Percentiles rank a stretch among this genome's conserved stretches.
Conservation (phyloP, 2,888 invertebrate species). For the Odontocerum albicorne region DNA sequence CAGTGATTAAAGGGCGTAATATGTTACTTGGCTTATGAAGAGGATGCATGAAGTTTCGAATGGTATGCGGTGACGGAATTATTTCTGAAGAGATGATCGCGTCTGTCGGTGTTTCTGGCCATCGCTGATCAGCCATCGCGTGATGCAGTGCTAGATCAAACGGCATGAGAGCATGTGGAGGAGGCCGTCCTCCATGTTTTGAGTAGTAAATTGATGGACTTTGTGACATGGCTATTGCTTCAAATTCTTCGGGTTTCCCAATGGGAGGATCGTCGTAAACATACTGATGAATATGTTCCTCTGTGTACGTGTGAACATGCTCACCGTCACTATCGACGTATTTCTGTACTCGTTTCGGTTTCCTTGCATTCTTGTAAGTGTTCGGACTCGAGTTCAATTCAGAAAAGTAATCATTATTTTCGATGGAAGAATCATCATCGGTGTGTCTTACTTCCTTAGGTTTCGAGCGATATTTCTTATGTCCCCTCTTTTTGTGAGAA, state of each 20-base stretch:
- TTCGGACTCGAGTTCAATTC: constrained; percentile 47
- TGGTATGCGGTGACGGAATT: too few relatives aligned
- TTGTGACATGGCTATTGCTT: constrained; percentile 37
- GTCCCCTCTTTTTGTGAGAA: constrained; percentile 45
- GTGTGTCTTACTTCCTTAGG: not conserved
- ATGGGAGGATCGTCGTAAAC: constrained; percentile 45
- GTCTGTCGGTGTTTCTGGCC: too few relatives aligned
- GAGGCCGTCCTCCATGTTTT: not conserved
- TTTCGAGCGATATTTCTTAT: constrained; percentile 17
- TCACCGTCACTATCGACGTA: constrained; percentile 57
- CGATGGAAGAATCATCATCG: not conserved
- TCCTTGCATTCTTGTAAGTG: constrained; percentile 51
- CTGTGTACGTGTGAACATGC: constrained; percentile 57
- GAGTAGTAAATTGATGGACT: not conserved
- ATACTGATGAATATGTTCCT: constrained; percentile 55
- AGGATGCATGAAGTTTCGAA: too few relatives aligned
- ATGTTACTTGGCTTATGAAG: too few relatives aligned
- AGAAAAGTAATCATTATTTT: constrained; percentile 49
- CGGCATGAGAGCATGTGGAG: not conserved
- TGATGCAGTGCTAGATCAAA: not conserved
- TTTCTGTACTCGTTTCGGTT: constrained; percentile 56
- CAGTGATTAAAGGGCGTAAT: too few relatives aligned
- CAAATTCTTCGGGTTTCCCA: constrained; percentile 41
- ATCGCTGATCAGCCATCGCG: too few relatives aligned
- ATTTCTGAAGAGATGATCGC: too few relatives aligned